Base-by-base conservation (phyloP, 2,113 vertebrate species). In the Phycodurus eques region DNA sequence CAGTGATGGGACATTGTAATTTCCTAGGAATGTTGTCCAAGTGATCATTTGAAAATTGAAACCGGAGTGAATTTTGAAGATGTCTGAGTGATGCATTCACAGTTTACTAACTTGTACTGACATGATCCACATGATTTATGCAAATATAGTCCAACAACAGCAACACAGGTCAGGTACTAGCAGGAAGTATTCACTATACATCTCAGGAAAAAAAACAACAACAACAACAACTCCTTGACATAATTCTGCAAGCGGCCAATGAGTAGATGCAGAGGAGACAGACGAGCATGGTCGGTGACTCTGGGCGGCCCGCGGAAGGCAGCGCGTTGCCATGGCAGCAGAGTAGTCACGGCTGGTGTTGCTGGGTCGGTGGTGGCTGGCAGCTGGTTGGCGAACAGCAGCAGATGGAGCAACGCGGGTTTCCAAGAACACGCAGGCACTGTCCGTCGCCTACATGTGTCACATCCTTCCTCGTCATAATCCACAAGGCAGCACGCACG, bases 361-460 rank as follows among this genome's bases (percentile, higher is more conserved):
- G 83, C 83, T 80, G 84, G 78, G 82, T 77, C 65, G 68, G 85
- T 80, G 80, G 85, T 83, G 72, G 76, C 74, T 83, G 88, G 80
- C 88, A 90, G 90, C 89, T 89, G 88, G 88, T 85, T 86, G 85
- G 77, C 75, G 68, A 76, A 86, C 85, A 87, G 84, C 85, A 89
- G 83, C 89, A 91, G 90, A 91, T 91, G 89, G 89, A 89, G 81
- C 74, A 70, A 65, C 17, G 68, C 83, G 78, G 79, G 80, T 88
- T 89, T 88, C 79, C 84, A 82, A 83, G 85, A 87, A 88, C 81
- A 79, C 78, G 82, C 76, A 81, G 80, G 57, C 83, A 54, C 70
- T 71, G 78, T 80, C 60, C 85, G 75, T 85, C 75, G 80, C 77
- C 82, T 79, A 82, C 79, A 81, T 74, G 77, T 88, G 89, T 87